These are phyloP conservation scores for Ciconia boyciana DNA, from an alignment of 2,113 vertebrate genomes.

Conservation along the genomic window DNA sequence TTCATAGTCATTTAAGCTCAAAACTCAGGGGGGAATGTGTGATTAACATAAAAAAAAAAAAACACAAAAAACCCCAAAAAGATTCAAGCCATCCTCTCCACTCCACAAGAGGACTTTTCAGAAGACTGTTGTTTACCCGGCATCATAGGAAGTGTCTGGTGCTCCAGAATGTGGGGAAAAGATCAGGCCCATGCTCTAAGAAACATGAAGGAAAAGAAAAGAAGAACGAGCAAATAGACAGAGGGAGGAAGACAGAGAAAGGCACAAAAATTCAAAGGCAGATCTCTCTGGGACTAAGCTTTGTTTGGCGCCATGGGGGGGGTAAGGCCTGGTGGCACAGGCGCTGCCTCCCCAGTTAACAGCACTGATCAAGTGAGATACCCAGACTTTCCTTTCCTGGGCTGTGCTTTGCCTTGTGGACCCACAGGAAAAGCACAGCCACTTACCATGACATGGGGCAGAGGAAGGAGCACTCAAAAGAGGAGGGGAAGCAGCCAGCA, in stretches of 20 bases:
- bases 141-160: background rate
- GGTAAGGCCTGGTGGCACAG: background rate
- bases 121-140: background rate
- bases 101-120: background rate
- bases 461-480: background rate
- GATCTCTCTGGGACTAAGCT: background rate
- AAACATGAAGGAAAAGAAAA: background rate
- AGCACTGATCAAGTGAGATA: background rate
- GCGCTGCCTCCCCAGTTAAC: background rate
- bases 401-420: too few relatives aligned
- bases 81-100: background rate
- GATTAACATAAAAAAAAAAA: background rate
- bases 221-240: background rate
- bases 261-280: background rate
- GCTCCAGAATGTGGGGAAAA: background rate
- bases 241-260: background rate
- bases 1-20: background rate
- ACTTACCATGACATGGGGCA: accelerated
- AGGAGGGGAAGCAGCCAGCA: background rate
- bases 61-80: too few relatives aligned
- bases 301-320: accelerated
- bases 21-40: background rate
- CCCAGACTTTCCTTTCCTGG: background rate
- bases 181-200: background rate
- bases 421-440: background rate